Base-by-base conservation (phyloP, 2,113 vertebrate species). In the Serinus canaria region DNA sequence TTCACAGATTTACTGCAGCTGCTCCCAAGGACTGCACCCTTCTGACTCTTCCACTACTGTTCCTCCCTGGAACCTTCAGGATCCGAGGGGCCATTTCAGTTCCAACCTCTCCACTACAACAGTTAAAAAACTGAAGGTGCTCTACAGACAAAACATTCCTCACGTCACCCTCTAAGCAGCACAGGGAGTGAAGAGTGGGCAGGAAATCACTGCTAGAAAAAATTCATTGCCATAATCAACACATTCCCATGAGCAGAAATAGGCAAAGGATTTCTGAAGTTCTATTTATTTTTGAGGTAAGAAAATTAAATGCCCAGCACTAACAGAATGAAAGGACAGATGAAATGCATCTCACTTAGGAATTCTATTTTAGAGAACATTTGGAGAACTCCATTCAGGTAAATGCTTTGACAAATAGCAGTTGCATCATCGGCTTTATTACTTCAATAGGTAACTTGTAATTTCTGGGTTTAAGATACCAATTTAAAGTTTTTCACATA, bases 381-480 rank as follows among this genome's bases (percentile, higher is more conserved):
- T 1, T 64, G 49, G 18, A 87, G 44, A 78, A 74, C 43, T 81
- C 55, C 50, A 6, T 59, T 79, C 62, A 78, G 70, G 19, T 33
- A 87, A 89, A 75, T 59, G 37, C 56, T 82, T 47, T 79, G 76
- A 83, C 63, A 72, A 70, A 79, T 41, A 88, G 11, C 13, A 90
- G 7, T 44, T 78, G 13, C 52, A 79, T 69, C 28, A 78, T 67
- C 66, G 87, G 28, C 43, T 95, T 91, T 90, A 81, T 85, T 63
- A 85, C 70, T 67, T 79, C 70, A 79, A 43, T 10, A 52, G 18
- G 7, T 35, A 63, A 68, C 73, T 81, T 25, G 17, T 84, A 43
- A 67, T 55, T 79, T 75, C 52, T 9, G 1, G 5, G 72, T 91
- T 85, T 72, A 82, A 90, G 39, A 23, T 18, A 84, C 35, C 52